phyloP scores from a whole-genome alignment of 1,140 invertebrate genomes.

The Drosophila ambigua region DNA sequence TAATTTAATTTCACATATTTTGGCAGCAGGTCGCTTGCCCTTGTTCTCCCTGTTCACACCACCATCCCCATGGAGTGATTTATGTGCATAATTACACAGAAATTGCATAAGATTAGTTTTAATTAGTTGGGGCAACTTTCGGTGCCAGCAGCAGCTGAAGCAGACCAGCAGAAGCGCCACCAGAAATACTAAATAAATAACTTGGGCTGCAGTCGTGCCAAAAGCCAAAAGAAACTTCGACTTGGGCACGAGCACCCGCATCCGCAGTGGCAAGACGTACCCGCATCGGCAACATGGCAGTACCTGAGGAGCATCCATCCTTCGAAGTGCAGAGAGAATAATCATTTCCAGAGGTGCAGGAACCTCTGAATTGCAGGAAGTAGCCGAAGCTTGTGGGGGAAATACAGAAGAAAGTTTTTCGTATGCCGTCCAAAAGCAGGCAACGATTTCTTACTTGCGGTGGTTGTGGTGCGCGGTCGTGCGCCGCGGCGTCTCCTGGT shows the following conservation, averaged over 20 bases:
- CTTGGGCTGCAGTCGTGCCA: conserved; percentile 37
- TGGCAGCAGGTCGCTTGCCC: too few species aligned
- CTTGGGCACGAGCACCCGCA: conserved; percentile 14
- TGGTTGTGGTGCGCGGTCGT: not conserved
- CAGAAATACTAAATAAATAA: conserved; percentile 50
- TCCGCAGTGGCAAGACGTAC: conserved; percentile 7
- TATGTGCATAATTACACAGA: conserved; percentile 46
- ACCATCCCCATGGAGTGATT: conserved; percentile 10
- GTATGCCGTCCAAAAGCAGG: conserved; percentile 20
- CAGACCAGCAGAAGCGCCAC: conserved; percentile 1
- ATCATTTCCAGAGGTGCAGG: too few species aligned
- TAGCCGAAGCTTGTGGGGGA: conserved; percentile 12
- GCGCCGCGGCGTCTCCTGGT: not conserved
- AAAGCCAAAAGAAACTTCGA: conserved; percentile 31
- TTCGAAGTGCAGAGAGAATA: conserved; percentile 3
- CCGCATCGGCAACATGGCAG: not conserved
- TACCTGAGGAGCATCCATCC: conserved; percentile 10
- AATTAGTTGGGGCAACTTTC: conserved; percentile 53
- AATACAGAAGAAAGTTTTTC: conserved; percentile 53
- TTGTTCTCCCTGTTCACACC: not conserved
- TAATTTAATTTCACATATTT: too few species aligned
- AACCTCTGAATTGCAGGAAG: conserved; percentile 1
- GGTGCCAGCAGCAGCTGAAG: not conserved
- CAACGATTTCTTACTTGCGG: conserved; percentile 19
- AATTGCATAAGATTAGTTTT: conserved; percentile 65